These are phyloP conservation scores for Sialis fuliginosa DNA, from an alignment of 2,888 invertebrate genomes.

Conservation along the genomic window DNA sequence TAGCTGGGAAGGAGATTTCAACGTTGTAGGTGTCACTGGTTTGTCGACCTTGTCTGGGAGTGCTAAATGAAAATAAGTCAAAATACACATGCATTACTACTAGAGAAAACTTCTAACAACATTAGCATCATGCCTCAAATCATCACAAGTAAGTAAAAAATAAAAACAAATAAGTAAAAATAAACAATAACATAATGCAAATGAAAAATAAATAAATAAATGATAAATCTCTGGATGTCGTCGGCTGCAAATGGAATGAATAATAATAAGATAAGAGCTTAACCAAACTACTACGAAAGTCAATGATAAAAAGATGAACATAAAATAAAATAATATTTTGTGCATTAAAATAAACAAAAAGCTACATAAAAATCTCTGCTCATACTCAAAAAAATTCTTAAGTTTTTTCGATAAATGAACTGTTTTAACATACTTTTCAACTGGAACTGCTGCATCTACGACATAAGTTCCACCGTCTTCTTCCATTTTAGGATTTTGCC, in stretches of 20 bases:
- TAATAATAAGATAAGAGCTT: too few relatives aligned
- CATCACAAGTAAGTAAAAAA: background rate
- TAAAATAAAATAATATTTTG: too few relatives aligned
- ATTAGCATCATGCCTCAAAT: background rate
- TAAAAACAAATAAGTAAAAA: background rate
- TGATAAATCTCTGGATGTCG: too few relatives aligned
- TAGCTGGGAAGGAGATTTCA: constrained; percentile 80
- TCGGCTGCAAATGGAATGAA: too few relatives aligned
- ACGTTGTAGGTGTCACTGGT: constrained; percentile 80
- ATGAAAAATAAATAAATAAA: background rate
- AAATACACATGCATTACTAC: constrained; percentile 16
- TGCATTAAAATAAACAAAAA: too few relatives aligned
- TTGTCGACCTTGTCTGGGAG: constrained; percentile 65
- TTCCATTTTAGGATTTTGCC: constrained; percentile 38
- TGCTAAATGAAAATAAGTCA: constrained; percentile 42
- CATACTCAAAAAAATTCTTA: too few relatives aligned
- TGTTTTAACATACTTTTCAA: constrained; percentile 45
- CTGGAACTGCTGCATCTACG: constrained; percentile 63
- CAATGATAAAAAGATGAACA: too few relatives aligned
- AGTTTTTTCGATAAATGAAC: background rate
- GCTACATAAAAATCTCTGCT: too few relatives aligned
- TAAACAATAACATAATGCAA: constrained; percentile 1
- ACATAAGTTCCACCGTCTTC: constrained; percentile 65
- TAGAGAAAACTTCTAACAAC: background rate
- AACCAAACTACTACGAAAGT: too few relatives aligned